A percentile compares a stretch with the other conserved stretches of the same genome.
phyloP scores from a whole-genome alignment of 2,797 vertebrate species.

The Heliangelus exortis region DNA sequence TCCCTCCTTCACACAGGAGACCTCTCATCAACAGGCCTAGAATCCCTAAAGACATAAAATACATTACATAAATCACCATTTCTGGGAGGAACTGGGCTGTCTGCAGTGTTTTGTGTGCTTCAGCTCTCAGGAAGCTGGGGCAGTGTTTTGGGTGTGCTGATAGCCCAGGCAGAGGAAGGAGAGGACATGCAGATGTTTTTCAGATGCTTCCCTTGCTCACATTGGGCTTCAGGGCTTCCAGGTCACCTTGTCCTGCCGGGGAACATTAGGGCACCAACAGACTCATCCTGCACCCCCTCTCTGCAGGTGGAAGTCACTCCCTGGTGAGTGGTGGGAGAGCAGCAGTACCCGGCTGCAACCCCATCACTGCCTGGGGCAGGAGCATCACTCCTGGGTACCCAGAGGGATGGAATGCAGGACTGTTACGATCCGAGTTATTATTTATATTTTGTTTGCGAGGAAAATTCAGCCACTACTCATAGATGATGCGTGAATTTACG shows the following conservation, averaged over 20 bases:
- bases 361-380: rapidly evolving
- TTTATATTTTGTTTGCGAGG: too few species aligned
- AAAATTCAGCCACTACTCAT: too few species aligned
- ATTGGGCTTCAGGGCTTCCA: not conserved
- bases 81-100: not conserved
- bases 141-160: not conserved
- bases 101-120: not conserved
- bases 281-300: not conserved
- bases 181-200: not conserved
- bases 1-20: not conserved
- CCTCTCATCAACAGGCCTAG: not conserved
- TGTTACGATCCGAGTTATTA: too few species aligned
- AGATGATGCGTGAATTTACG: too few species aligned
- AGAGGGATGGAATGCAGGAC: not conserved
- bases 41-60: not conserved
- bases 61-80: not conserved
- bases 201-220: not conserved
- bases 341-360: not conserved
- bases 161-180: not conserved
- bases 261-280: not conserved
- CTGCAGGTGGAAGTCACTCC: not conserved
- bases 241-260: not conserved
- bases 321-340: rapidly evolving
- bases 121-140: not conserved
- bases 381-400: not conserved